Evolutionary conservation across 2,888 invertebrate species (phyloP).

Genomic region (Emmelina monodactyla): DNA sequence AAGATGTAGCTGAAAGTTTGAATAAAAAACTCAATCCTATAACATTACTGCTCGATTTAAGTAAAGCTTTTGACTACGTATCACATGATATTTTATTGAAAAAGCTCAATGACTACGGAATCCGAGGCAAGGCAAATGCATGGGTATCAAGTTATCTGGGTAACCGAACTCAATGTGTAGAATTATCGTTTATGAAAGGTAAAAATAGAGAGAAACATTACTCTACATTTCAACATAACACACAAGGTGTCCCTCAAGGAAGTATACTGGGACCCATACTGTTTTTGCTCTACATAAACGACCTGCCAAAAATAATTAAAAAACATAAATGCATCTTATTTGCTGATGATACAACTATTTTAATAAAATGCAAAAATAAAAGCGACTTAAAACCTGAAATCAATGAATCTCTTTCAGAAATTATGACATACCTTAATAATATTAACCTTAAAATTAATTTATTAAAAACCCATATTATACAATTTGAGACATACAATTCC

Average conservation of each 20-base stretch:
- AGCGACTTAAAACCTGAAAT: not conserved
- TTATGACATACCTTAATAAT: not conserved
- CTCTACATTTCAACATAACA: not conserved
- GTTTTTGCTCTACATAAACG: constrained; percentile 1
- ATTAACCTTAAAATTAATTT: not conserved
- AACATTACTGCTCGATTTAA: no score
- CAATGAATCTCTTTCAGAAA: not conserved
- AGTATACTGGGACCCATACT: not conserved
- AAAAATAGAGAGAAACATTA: not conserved
- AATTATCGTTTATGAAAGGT: not conserved
- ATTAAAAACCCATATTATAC: not conserved
- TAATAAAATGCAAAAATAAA: not conserved
- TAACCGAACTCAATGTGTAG: not conserved
- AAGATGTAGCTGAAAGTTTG: no score
- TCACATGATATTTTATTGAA: not conserved
- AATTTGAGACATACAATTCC: not conserved
- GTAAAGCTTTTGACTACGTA: no score
- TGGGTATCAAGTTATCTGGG: not conserved
- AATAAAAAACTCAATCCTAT: no score
- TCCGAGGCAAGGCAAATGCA: not conserved
- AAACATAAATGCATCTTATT: not conserved
- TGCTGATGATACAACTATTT: not conserved
- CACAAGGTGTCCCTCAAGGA: not conserved
- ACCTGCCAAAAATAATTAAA: not conserved
- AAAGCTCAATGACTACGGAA: not conserved